phyloP scores from a whole-genome alignment of 2,797 vertebrate genomes.

The Aeoliscus strigatus region DNA sequence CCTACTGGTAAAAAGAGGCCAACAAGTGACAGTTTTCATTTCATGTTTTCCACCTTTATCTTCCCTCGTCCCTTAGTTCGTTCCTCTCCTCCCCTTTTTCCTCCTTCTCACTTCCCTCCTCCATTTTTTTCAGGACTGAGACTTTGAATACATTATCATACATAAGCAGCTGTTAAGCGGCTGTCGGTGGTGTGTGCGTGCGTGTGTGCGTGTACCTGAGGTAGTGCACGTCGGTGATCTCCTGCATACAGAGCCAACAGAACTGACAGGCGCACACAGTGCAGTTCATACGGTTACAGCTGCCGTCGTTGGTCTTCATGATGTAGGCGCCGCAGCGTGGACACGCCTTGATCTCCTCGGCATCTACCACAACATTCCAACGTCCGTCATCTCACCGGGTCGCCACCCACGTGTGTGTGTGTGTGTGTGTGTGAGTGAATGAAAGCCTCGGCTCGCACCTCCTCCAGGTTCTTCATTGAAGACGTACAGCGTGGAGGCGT shows the following conservation, averaged over 20 bases:
- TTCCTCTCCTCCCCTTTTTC: too few relatives aligned
- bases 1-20: too few relatives aligned
- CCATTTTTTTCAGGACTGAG: too few relatives aligned
- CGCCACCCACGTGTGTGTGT: too few relatives aligned
- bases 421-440: too few relatives aligned
- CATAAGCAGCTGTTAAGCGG: too few relatives aligned
- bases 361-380: constrained; percentile 58
- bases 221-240: constrained; percentile 89
- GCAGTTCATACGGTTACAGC: constrained; percentile 90
- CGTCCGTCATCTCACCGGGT: background rate
- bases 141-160: too few relatives aligned
- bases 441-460: constrained; percentile 49
- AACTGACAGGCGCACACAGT: constrained; percentile 87
- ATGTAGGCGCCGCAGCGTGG: constrained; percentile 87
- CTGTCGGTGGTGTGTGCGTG: background rate
- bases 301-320: constrained; percentile 88
- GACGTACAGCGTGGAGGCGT: constrained; percentile 70
- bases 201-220: constrained; percentile 72
- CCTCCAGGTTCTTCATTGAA: constrained; percentile 77
- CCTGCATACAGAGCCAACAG: constrained; percentile 89
- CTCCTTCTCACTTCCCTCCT: too few relatives aligned
- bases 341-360: constrained; percentile 85
- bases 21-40: too few relatives aligned
- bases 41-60: too few relatives aligned
- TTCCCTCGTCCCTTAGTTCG: too few relatives aligned